Evolutionary conservation across 2,797 vertebrate genomes (phyloP).

Genomic region (Sebastes itinus): DNA sequence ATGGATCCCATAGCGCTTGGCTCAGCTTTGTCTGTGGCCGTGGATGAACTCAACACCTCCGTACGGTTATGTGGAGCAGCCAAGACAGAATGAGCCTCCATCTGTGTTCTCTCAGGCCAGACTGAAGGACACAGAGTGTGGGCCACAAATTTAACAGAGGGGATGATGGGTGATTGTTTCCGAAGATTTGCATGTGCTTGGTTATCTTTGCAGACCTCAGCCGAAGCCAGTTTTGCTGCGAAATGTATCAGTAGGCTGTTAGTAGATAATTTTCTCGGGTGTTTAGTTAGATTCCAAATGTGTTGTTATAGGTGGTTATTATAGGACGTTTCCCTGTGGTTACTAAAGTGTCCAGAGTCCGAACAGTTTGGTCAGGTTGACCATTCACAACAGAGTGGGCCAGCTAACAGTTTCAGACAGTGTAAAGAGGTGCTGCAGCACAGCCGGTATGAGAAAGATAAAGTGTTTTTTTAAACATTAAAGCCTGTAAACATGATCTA

Average conservation of each 20-base stretch:
- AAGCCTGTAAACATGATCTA: too few species aligned
- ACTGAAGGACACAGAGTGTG: slow-evolving; percentile 60
- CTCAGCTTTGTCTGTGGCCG: slow-evolving; percentile 30
- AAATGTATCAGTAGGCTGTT: not conserved
- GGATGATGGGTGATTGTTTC: slow-evolving; percentile 12
- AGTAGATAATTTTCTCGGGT: not conserved
- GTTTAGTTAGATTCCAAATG: not conserved
- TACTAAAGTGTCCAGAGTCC: not conserved
- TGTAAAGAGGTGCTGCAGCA: too few species aligned
- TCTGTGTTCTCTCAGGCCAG: slow-evolving; percentile 80
- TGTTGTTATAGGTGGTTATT: not conserved
- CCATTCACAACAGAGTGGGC: too few species aligned
- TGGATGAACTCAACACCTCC: slow-evolving; percentile 36
- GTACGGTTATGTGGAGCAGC: slow-evolving; percentile 63
- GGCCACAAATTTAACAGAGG: slow-evolving; percentile 34
- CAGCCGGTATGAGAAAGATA: too few species aligned
- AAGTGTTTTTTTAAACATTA: too few species aligned
- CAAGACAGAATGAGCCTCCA: slow-evolving; percentile 76
- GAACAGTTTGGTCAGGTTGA: too few species aligned
- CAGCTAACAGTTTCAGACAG: too few species aligned
- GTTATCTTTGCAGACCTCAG: not conserved
- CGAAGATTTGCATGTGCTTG: not conserved
- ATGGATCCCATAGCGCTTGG: slow-evolving; percentile 1
- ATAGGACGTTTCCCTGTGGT: not conserved
- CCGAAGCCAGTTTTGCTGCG: not conserved